Evolutionary conservation across 2,888 invertebrate genomes (phyloP).

Genomic region (Pandemis cinnamomeana): DNA sequence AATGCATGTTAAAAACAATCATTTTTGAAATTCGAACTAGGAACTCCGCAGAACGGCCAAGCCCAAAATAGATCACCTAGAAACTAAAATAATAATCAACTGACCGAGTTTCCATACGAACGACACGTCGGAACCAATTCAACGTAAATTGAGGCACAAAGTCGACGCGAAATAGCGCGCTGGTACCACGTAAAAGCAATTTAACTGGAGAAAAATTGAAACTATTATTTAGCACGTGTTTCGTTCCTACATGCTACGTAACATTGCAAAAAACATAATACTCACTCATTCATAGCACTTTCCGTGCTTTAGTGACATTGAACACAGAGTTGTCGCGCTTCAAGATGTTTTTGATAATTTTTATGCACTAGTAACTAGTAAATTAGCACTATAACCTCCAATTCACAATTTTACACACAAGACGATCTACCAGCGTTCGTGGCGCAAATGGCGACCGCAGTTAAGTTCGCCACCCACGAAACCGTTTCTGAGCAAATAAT

Average conservation of each 20-base stretch:
- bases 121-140: constrained; percentile 41
- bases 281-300: constrained; percentile 69
- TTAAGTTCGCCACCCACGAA: constrained; percentile 58
- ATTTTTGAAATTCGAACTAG: constrained; percentile 54
- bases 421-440: constrained; percentile 73
- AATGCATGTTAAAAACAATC: constrained; percentile 41
- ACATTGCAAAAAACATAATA: constrained; percentile 53
- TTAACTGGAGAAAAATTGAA: constrained; percentile 59
- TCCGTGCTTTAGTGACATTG: constrained; percentile 54
- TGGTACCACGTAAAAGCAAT: constrained; percentile 58
- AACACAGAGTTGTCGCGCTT: constrained; percentile 50
- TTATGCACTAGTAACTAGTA: constrained; percentile 64
- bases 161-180: constrained; percentile 51
- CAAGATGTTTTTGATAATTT: constrained; percentile 56
- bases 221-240: constrained; percentile 70
- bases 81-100: constrained; percentile 65
- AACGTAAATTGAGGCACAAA: constrained; percentile 52
- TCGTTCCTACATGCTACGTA: constrained; percentile 54
- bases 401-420: constrained; percentile 70
- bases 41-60: constrained; percentile 57
- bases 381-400: constrained; percentile 79
- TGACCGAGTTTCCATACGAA: constrained; percentile 50
- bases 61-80: constrained; percentile 74
- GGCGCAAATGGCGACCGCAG: constrained; percentile 82
- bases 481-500: constrained; percentile 47